phyloP scores from a whole-genome alignment of 2,113 vertebrate species.

The Panthera uncia region DNA sequence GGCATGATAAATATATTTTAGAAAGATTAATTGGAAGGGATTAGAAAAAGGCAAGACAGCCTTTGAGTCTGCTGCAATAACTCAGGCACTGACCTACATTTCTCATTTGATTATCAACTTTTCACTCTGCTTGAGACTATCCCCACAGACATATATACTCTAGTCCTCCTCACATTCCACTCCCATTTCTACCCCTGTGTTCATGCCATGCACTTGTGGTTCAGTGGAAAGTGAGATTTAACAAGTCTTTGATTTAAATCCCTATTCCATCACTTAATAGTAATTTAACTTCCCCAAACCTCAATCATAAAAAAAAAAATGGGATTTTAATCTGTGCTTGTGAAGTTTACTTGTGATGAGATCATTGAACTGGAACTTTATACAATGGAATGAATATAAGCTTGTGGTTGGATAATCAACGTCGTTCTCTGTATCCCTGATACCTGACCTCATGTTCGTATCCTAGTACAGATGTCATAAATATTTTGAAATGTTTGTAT shows the following conservation, averaged over 20 bases:
- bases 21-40: constrained; percentile 52
- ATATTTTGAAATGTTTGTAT: not conserved
- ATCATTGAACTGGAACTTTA: not conserved
- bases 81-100: constrained; percentile 36
- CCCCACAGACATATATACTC: not conserved
- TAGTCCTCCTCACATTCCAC: not conserved
- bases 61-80: not conserved
- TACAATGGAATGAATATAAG: not conserved
- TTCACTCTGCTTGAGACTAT: not conserved
- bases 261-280: not conserved
- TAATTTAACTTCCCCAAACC: not conserved
- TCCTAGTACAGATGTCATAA: not conserved
- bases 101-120: not conserved
- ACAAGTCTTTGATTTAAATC: not conserved
- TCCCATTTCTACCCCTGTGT: not conserved
- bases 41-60: constrained; percentile 1
- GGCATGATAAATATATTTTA: constrained; percentile 38
- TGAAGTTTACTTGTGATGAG: not conserved
- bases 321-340: not conserved
- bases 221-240: not conserved
- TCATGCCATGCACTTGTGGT: not conserved
- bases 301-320: not conserved
- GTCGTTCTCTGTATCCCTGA: not conserved
- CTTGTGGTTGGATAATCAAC: not conserved
- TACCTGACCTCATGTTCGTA: not conserved